These are phyloP conservation scores for Neoascia interrupta DNA, from an alignment of 2,888 invertebrate species.

Conservation along the genomic window DNA sequence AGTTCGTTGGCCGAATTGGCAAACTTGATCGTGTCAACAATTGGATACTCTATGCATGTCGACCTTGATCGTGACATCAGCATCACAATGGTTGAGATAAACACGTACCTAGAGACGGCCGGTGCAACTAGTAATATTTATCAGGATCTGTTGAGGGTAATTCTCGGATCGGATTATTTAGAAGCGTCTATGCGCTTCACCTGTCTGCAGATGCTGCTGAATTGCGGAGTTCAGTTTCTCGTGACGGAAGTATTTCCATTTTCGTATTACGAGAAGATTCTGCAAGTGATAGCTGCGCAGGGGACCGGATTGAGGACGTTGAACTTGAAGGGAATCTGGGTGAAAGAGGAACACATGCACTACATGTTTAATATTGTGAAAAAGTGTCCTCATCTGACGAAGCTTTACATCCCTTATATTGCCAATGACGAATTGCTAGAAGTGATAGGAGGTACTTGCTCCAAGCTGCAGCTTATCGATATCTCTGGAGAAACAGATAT, in stretches of 20 bases:
- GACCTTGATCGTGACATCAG: conserved; percentile 83
- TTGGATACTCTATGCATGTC: conserved; percentile 81
- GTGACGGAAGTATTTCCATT: conserved; percentile 86
- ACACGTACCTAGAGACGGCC: conserved; percentile 82
- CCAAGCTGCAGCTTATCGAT: conserved; percentile 83
- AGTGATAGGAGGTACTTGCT: conserved; percentile 82
- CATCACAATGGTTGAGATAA: conserved; percentile 82
- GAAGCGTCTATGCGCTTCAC: conserved; percentile 85
- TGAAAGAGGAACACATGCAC: conserved; percentile 85
- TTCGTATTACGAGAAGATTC: conserved; percentile 85
- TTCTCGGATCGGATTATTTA: conserved; percentile 84
- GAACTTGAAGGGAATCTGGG: conserved; percentile 87
- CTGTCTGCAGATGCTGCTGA: conserved; percentile 84
- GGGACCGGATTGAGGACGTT: conserved; percentile 84
- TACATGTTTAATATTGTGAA: conserved; percentile 83
- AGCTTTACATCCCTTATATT: conserved; percentile 85
- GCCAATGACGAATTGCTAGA: conserved; percentile 85
- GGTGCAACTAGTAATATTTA: conserved; percentile 85
- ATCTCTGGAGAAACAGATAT: conserved; percentile 87
- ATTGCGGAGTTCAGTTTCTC: conserved; percentile 84
- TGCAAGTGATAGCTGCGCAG: conserved; percentile 84
- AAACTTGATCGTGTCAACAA: conserved; percentile 82
- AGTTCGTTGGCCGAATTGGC: conserved; percentile 83
- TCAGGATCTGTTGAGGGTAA: conserved; percentile 84
- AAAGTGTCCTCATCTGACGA: conserved; percentile 82